phyloP scores from a whole-genome alignment of 2,888 invertebrate species.

The Dioctria linearis region DNA sequence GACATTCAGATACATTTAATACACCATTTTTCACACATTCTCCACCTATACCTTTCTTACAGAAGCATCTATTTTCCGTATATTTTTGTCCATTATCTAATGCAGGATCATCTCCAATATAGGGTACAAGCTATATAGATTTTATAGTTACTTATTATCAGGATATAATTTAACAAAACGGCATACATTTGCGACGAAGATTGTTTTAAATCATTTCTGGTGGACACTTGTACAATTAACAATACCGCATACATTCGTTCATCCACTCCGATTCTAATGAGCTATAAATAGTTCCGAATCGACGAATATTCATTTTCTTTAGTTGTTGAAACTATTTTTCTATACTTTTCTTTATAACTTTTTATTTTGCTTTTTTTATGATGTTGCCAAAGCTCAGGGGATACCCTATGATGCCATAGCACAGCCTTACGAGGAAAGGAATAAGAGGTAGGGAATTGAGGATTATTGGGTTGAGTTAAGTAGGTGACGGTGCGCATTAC shows the following conservation, averaged over 20 bases:
- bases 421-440: too few relatives aligned
- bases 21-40: conserved; percentile 75
- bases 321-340: too few relatives aligned
- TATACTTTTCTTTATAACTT: too few relatives aligned
- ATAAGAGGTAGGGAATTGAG: too few relatives aligned
- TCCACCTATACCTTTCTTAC: conserved; percentile 71
- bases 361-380: too few relatives aligned
- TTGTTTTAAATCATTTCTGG: conserved; percentile 74
- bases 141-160: conserved; percentile 60
- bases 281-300: too few relatives aligned
- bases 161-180: conserved; percentile 75
- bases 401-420: too few relatives aligned
- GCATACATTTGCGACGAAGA: conserved; percentile 87
- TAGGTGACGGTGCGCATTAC: too few relatives aligned
- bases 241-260: conserved; percentile 74
- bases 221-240: conserved; percentile 86
- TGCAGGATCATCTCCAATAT: conserved; percentile 75
- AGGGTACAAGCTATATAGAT: conserved; percentile 66
- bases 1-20: conserved; percentile 81
- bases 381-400: too few relatives aligned
- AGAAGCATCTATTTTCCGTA: conserved; percentile 79
- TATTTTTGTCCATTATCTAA: conserved; percentile 82
- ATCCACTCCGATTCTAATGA: too few relatives aligned
- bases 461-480: too few relatives aligned
- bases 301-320: too few relatives aligned